Conservation (phyloP, 1,140 invertebrate genomes). For the Drosophila busckii region DNA sequence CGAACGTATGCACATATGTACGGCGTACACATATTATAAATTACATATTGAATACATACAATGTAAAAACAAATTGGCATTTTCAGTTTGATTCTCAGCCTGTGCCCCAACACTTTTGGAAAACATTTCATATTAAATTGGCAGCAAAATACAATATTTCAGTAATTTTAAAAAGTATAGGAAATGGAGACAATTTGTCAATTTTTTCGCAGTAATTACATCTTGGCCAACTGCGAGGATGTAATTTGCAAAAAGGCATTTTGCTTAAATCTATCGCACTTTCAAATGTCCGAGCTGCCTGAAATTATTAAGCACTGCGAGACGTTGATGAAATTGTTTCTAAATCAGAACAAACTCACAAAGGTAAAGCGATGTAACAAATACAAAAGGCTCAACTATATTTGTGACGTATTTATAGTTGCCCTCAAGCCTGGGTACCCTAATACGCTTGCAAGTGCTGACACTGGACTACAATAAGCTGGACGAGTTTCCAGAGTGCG, state of each 20-base stretch:
- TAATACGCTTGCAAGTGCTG: constrained; percentile 79
- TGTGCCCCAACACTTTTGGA: constrained; percentile 19
- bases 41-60: neutral
- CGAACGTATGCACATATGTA: constrained; percentile 2
- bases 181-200: constrained; percentile 79
- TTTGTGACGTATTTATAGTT: constrained; percentile 29
- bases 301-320: constrained; percentile 80
- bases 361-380: constrained; percentile 49
- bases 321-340: constrained; percentile 81
- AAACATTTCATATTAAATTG: constrained; percentile 16
- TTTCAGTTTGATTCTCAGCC: constrained; percentile 4
- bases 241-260: constrained; percentile 81
- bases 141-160: no score
- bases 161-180: neutral
- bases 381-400: neutral
- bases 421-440: constrained; percentile 57
- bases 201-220: constrained; percentile 83
- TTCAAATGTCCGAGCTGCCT: constrained; percentile 81
- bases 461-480: constrained; percentile 85
- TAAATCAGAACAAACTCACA: constrained; percentile 82
- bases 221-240: constrained; percentile 82
- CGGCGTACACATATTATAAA: neutral
- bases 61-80: constrained; percentile 8
- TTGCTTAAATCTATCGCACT: constrained; percentile 81
- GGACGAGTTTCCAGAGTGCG: constrained; percentile 82